Evolutionary conservation across 2,113 vertebrate species (phyloP), one percentile per base, ranked within the genome.

Genomic region (Cololabis saira): DNA sequence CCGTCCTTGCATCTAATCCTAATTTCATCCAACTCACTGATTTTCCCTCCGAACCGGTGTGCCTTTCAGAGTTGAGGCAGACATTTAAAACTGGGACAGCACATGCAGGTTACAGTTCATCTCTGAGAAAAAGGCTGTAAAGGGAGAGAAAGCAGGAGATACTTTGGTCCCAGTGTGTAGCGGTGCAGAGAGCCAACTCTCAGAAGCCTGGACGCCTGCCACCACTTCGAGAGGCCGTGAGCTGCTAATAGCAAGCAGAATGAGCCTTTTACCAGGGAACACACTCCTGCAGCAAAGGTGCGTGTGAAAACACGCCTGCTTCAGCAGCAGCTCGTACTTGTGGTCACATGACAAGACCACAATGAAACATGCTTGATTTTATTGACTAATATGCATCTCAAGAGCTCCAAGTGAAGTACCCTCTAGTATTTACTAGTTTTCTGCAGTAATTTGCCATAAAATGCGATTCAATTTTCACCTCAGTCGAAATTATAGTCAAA

Each of bases 161-260:
- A 44, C 54, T 44, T n/a, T 37, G 51, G 55, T 72, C 19, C 24
- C 15, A 3, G 49, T 61, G 60, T 13, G 64, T 43, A 50, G 49
- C 13, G 1, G 43, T 11, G 55, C 41, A 37, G 18, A 55, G 58
- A 61, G 55, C 55, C 66, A 70, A 18, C 33, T 21, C 55, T 62
- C 40, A 53, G 45, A 56, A 58, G 73, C 21, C 17, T 77, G 76
- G 61, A 71, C 72, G 41, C 18, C 57, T 61, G 72, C 72, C 76
- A 82, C 47, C 22, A n/a, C 63, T 71, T 73, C 66, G 77, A 59
- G 48, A 79, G 75, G 63, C 19, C 5, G 63, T 64, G 57, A 56
- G 64, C 75, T 60, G 54, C 59, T 61, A 41, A 63, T 60, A 71
- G 57, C 64, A 49, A 60, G 59, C 41, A 63, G 41, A 61, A 51